Conservation (phyloP, 2,113 vertebrate species). For the Tragelaphus buxtoni region DNA sequence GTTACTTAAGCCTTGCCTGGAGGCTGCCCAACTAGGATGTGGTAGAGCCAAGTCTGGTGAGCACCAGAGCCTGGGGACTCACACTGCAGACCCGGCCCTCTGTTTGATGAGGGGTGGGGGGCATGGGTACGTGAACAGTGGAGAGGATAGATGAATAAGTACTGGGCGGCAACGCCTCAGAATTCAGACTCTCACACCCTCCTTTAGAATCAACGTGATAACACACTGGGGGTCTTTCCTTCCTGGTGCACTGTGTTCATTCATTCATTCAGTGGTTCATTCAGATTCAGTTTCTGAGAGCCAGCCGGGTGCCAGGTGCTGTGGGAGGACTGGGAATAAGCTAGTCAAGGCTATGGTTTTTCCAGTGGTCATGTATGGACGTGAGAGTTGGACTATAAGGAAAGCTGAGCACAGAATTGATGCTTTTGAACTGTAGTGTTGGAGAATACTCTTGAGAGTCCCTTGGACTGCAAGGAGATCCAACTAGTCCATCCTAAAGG, state of each 20-base stretch:
- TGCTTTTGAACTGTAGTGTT: too few species aligned
- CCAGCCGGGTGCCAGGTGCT: not conserved
- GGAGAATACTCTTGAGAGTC: too few species aligned
- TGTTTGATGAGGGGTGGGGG: not conserved
- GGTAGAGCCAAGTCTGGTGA: not conserved
- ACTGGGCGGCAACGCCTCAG: not conserved
- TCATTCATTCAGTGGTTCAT: not conserved
- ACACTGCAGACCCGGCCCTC: not conserved
- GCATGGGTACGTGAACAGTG: fast-evolving
- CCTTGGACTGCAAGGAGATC: too few species aligned
- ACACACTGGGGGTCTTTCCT: not conserved
- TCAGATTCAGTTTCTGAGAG: not conserved
- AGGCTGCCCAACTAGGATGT: not conserved
- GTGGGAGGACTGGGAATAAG: not conserved
- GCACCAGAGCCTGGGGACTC: not conserved
- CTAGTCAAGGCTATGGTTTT: not conserved
- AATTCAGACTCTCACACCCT: not conserved
- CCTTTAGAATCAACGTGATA: not conserved
- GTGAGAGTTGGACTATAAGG: too few species aligned
- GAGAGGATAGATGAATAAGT: not conserved
- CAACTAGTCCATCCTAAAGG: too few species aligned
- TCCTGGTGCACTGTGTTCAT: not conserved
- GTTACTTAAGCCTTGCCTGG: not conserved
- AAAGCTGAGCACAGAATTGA: too few species aligned
- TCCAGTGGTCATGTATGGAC: too few species aligned